Evolutionary conservation across 2,113 vertebrate genomes (phyloP), one percentile per base, ranked within the genome.

Genomic region (Ramphastos sulfuratus): DNA sequence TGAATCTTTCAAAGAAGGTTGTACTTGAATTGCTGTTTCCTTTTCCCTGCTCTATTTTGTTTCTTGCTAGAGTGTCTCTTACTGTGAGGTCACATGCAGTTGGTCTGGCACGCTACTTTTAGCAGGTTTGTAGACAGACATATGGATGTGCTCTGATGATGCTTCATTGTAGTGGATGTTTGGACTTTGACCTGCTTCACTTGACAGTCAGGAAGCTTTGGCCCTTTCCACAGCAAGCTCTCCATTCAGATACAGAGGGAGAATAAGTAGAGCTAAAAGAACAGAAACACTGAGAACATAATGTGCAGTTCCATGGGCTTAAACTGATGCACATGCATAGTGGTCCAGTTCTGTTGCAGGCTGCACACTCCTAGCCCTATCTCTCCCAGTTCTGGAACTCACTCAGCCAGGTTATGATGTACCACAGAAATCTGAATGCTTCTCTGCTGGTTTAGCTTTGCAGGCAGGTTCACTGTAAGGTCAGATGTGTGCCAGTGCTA

Each of bases 341-440:
- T 28, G 23, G 7, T 44, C 61, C 39, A 58, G 33, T 70, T 46
- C 55, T 76, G 39, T 8, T 67, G 4, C 33, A 64, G 86, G 54
- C 9, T 86, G 17, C 17, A 1, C 7, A 58, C 28, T 75, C 31
- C 37, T 61, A 7, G 30, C 28, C 33, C 31, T 23, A 13, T 37
- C 82, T 93, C 80, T 95, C 19, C 75, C 75, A 63, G n/a, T 82
- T 95, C 59, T 91, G 66, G 66, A 89, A 78, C 54, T 81, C 60
- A 19, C 81, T 73, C 73, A 77, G 77, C 58, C 70, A 66, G 4
- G 3, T 37, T 80, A 64, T 50, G 60, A 77, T 2, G 12, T 80
- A 69, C 69, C 86, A 25, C 70, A 86, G 77, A 92, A 92, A 87
- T 35, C n/a, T 44, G 82, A 73, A 46, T 81, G 89, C 21, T 93